phyloP scores from a whole-genome alignment of 2,888 invertebrate species.

The Allolobophora icterica region DNA sequence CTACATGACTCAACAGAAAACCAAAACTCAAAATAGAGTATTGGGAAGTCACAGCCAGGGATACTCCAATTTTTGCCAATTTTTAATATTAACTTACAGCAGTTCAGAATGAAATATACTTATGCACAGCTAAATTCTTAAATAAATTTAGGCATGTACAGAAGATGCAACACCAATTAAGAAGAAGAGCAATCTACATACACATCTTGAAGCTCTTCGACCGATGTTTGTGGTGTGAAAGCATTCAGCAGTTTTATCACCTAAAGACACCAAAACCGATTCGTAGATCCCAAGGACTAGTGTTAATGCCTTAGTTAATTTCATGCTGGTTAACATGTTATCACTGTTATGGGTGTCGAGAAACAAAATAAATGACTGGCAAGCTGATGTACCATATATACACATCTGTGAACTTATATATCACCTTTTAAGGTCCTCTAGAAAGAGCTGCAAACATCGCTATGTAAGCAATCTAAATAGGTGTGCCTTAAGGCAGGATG shows the following conservation, averaged over 20 bases:
- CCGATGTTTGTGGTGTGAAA: constrained; percentile 94
- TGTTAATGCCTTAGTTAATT: neutral
- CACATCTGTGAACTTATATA: neutral
- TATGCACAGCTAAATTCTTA: neutral
- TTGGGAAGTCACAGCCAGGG: neutral
- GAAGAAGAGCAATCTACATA: constrained; percentile 66
- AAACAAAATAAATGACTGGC: too few relatives aligned
- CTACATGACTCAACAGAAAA: too few relatives aligned
- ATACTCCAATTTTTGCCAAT: neutral
- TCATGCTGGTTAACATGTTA: neutral
- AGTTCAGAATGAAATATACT: neutral
- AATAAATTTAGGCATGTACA: neutral
- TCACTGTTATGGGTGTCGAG: neutral
- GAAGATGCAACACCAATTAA: neutral
- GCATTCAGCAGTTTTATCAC: constrained; percentile 98
- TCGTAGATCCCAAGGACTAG: neutral
- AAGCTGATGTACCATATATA: too few relatives aligned
- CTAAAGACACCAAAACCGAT: constrained; percentile 67
- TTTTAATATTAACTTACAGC: neutral
- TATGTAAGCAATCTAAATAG: too few relatives aligned
- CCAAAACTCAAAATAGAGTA: neutral
- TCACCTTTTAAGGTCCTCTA: neutral
- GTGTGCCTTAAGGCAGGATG: too few relatives aligned
- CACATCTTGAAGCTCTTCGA: constrained; percentile 99
- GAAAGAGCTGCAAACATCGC: neutral